Base-by-base conservation (phyloP, 2,888 invertebrate species). In the Invenusta paracnida region DNA sequence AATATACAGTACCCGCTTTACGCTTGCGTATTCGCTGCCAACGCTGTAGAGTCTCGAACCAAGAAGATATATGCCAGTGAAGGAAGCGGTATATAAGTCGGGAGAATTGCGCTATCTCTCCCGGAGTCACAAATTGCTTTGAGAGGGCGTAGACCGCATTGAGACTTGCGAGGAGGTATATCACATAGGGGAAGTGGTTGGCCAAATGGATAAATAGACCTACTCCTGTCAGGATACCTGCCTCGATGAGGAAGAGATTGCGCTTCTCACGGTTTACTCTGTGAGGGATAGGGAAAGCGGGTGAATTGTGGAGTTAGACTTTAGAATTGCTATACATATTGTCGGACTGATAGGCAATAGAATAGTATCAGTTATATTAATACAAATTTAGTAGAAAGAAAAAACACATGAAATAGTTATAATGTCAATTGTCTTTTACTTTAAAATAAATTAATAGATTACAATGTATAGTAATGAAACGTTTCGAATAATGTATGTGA, bases 151-250 rank as follows among this genome's bases (percentile, higher is more conserved):
- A 73, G 73, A 73, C 27, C 2, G 23, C 73, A 73, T 73, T 73
- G 73, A 73, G 73, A 23, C 73, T 23, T 2, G 73, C 73, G 17
- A 73, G 73, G 2, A 5, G 2, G 73, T 73, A 73, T 2, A 73
- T 73, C 73, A 73, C 73, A 73, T 73, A 73, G 73, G 73, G 73
- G 25, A 73, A 73, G 73, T 73, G 73, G 27, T 23, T 73, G 17
- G 25, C 27, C 25, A 73, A 73, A 23, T 73, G 73, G 11, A 73
- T 23, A 5, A 73, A 23, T 2, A 73, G 73, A 73, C 73, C 73
- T 23, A 73, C 73, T 5, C 23, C 2, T 2, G 2, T 23, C 17
- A 73, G 17, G 73, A 73, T 73, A 25, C 17, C 17, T 5, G 73
- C 73, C 73, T 73, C 73, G 25, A 73, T 73, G 11, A 73, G 73